These are phyloP conservation scores for Ptychoptera contaminata DNA, from an alignment of 2,888 invertebrate species.

Conservation along the genomic window DNA sequence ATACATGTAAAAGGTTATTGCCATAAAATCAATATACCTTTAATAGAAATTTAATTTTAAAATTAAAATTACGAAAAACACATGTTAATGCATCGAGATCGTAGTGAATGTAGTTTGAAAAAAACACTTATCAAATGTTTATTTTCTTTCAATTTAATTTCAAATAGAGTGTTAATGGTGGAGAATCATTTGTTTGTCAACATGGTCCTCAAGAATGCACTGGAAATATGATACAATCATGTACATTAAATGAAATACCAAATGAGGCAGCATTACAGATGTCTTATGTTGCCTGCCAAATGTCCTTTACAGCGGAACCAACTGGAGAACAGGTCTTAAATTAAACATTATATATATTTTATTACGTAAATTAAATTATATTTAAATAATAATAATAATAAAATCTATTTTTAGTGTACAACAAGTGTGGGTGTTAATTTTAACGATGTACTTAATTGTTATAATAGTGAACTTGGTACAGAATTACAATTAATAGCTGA, in stretches of 20 bases:
- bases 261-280: constrained; percentile 27
- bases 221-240: constrained; percentile 46
- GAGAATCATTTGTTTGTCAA: constrained; percentile 39
- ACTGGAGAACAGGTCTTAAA: constrained; percentile 19
- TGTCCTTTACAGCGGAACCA: constrained; percentile 30
- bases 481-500: constrained; percentile 34
- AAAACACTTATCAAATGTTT: background rate
- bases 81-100: too few relatives aligned
- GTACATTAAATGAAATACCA: constrained; percentile 32
- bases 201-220: constrained; percentile 45
- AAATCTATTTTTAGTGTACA: constrained; percentile 26
- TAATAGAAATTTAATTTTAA: background rate
- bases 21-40: background rate
- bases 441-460: constrained; percentile 27
- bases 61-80: background rate
- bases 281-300: constrained; percentile 38
- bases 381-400: background rate
- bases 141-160: background rate
- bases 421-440: constrained; percentile 23
- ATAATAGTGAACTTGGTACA: constrained; percentile 28
- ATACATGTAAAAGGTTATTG: too few relatives aligned
- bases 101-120: background rate
- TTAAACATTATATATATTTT: background rate
- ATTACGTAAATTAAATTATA: background rate
- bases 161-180: constrained; percentile 21